Evolutionary conservation across 1,140 invertebrate species (phyloP), one percentile per base, ranked within the genome.

Genomic region (Ditylenchus dipsaci): DNA sequence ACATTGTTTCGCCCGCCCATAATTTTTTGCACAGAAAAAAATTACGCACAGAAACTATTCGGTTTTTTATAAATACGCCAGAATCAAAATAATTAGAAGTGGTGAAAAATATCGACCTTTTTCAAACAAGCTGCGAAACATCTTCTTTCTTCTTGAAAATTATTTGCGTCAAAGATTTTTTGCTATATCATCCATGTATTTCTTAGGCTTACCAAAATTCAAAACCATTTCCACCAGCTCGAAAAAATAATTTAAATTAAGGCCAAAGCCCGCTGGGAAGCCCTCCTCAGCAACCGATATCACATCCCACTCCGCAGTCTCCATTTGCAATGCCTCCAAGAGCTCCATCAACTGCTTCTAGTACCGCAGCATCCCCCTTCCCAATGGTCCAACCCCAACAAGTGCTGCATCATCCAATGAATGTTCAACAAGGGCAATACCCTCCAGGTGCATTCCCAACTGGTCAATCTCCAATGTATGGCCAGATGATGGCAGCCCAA

Each of bases 281-380:
- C 15, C 49, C 49, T 19, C 49, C 23, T 21, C 49, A 53, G 3
- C 49, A 53, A 15, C 49, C 49, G 3, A 53, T 53, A 15, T 21
- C n/a, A 8, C 49, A 53, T 15, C n/a, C 49, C 23, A 26, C 49
- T 21, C 29, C 59, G 3, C 59, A 61, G n/a, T 61, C 59, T 8
- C 59, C 59, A 27, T 61, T 61, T 61, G 59, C 29, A n/a, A 29
- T 29, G n/a, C 59, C 59, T n/a, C 59, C 59, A 5, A 30, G 59
- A 30, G 59, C 26, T 61, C 27, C 59, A 21, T 30, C 59, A 29
- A n/a, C 38, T 8, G 5, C 5, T n/a, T 61, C 59, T 8, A 61
- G n/a, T 19, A 8, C 29, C 19, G 26, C 59, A 5, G 59, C 38
- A 26, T 27, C 59, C n/a, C 59, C 59, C 8, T 61, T 61, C 26